These are phyloP conservation scores for Laticauda colubrina DNA, from an alignment of 2,113 vertebrate species.

Conservation along the genomic window DNA sequence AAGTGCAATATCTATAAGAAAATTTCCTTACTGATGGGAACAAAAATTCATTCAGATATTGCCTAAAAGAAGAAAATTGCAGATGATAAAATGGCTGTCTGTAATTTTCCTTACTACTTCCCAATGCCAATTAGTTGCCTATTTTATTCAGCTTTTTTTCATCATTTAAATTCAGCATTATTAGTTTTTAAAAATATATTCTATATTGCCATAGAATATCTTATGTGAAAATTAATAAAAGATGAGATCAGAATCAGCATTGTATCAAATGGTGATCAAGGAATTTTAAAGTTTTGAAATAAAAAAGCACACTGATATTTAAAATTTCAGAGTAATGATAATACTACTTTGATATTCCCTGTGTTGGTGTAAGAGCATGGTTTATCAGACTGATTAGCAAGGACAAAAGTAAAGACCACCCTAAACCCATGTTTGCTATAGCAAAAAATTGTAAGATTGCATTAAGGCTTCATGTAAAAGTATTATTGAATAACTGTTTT, in stretches of 20 bases:
- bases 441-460: background rate
- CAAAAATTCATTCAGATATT: background rate
- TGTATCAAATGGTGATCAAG: background rate
- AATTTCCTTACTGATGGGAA: background rate
- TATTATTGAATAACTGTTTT: background rate
- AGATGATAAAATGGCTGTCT: background rate
- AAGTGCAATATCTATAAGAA: background rate
- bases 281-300: background rate
- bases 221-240: background rate
- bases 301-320: background rate
- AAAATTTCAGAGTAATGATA: background rate
- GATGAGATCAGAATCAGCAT: background rate
- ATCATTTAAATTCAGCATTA: background rate
- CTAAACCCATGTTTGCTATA: background rate
- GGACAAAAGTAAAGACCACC: background rate
- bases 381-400: background rate
- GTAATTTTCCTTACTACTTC: background rate
- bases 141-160: background rate
- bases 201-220: background rate
- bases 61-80: background rate
- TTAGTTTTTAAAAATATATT: background rate
- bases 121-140: background rate
- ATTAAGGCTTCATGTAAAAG: background rate
- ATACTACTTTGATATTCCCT: background rate
- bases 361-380: background rate